Evolutionary conservation across 1,140 invertebrate genomes (phyloP), one percentile per base, ranked within the genome.

Genomic region (Centruroides sculpturatus): DNA sequence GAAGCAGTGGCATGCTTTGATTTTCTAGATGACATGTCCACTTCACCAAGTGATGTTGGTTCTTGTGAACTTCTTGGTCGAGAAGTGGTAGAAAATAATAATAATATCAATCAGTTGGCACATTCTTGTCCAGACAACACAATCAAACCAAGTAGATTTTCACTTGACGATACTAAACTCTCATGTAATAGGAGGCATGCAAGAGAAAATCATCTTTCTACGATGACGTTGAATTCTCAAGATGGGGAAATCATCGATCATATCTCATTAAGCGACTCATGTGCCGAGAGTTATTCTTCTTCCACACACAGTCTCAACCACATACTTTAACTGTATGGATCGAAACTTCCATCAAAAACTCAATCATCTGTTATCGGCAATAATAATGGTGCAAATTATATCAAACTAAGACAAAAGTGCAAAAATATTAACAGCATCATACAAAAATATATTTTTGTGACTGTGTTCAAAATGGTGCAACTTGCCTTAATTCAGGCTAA

Each of bases 1-100:
- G 84, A 85, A 71, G 84, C 85, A 35, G 82, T 87, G 56, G 83
- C 85, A 46, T 82, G 81, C 64, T 87, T 87, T 72, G 84, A 86
- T 74, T 87, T 87, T 75, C 77, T 87, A 56, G 81, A 87, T 69
- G 81, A 84, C 63, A 73, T 86, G 63, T 81, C 73, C 6, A 77
- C 76, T 35, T 66, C 56, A 51, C 52, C 63, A 35, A 52, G 57
- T 10, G 61, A 66, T 46, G 51, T 62, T 35, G 56, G 36, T 63
- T 71, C 66, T 66, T 69, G 66, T 64, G 71, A 65, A 57, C 70
- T 51, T 67, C 67, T 54, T 65, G 53, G 63, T 70, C 35, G 56
- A 57, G 34, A 57, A 41, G 6, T 50, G 35, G 55, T 23, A 10
- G 49, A 61, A 63, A 59, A 35, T 10, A 35, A 47, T 53, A 61